Evolutionary conservation across 2,113 vertebrate genomes (phyloP).

Genomic region (Hemiscyllium ocellatum): DNA sequence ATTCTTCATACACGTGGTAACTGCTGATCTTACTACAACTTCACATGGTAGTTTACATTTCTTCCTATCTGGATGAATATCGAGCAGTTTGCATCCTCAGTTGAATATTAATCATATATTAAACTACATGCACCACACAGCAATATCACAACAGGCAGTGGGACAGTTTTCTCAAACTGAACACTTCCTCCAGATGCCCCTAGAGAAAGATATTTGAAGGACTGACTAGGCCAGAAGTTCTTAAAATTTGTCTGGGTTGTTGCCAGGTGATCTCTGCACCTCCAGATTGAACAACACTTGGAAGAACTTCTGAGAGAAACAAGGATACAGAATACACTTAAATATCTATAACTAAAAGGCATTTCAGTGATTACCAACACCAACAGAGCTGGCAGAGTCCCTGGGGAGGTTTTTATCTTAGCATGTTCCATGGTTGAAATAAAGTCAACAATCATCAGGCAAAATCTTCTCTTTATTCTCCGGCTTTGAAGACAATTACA

Average conservation of each 20-base stretch:
- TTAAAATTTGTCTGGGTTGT: neutral
- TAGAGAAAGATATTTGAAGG: neutral
- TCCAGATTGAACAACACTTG: neutral
- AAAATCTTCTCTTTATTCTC: neutral
- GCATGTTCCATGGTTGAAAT: neutral
- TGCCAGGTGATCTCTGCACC: neutral
- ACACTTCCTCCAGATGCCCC: neutral
- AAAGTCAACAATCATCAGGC: neutral
- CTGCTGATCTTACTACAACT: no score
- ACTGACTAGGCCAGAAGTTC: neutral
- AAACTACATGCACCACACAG: no score
- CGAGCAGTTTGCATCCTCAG: no score
- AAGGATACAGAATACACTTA: neutral
- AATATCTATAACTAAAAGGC: neutral
- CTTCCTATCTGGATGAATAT: no score
- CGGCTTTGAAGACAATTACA: neutral
- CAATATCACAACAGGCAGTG: no score
- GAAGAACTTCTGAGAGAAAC: neutral
- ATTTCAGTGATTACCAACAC: neutral
- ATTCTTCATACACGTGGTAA: no score
- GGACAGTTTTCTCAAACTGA: neutral
- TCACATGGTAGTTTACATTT: no score
- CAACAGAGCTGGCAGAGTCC: neutral
- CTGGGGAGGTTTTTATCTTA: neutral
- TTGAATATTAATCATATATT: no score